Evolutionary conservation across 2,113 vertebrate species (phyloP), one percentile per base, ranked within the genome.

Genomic region (Delphinus delphis): DNA sequence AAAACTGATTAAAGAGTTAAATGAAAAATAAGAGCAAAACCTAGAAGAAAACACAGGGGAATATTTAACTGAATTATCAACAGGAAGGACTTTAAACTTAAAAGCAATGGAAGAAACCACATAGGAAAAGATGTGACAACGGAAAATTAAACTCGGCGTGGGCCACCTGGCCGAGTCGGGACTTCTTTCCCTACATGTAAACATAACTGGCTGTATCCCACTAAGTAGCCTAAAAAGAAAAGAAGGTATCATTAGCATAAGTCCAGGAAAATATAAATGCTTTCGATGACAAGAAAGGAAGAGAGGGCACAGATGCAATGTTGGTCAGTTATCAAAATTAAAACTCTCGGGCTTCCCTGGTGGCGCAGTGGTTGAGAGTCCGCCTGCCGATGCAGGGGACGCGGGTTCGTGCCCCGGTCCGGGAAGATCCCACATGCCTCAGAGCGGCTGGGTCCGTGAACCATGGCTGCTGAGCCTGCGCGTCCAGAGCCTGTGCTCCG

Each of bases 1-100:
- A 85, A 79, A 90, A 38, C 31, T 88, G 53, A 74, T 47, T 63
- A 93, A 90, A 93, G 36, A 90, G 71, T n/a, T 93, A 88, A 58
- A 80, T 26, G n/a, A 76, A 73, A 89, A 76, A 28, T 44, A 71
- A 93, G 18, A 93, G 55, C 23, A 36, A 63, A 55, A 58, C 50
- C 23, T 71, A 55, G n/a, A 31, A 85, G 71, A 83, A 93, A 84
- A 90, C 28, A 20, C 28, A 90, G 55, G 71, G 41, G n/a, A 65
- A 53, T 71, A 41, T 84, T 62, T 82, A 86, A n/a, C 53, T 36
- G 63, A 80, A 80, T 96, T 47, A 65, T 62, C 62, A 84, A 28
- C 33, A 8, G 3, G n/a, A 53, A 84, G 63, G 77, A 55, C 13
- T 70, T 73, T 36, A 70, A 70, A 60, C 74, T 38, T 62, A 71